Percentiles rank a stretch among this genome's conserved stretches.
phyloP scores from a whole-genome alignment of 2,888 invertebrate genomes.

The Sarcophaga subvicina region DNA sequence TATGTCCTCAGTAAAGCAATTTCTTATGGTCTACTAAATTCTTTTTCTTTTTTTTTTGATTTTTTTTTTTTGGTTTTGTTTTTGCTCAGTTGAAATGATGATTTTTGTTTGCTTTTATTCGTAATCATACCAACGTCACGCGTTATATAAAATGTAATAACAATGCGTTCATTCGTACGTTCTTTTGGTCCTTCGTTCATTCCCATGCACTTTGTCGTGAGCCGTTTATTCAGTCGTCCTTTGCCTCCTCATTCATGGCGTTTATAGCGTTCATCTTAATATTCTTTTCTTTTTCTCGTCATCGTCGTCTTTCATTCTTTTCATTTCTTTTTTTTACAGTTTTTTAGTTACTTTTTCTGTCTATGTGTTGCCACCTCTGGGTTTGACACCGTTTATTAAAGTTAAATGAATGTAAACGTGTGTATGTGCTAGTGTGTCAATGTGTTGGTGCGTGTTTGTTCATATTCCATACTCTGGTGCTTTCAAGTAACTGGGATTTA shows the following conservation, averaged over 20 bases:
- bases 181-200: slow-evolving; percentile 23
- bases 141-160: slow-evolving; percentile 59
- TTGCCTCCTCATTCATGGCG: not conserved
- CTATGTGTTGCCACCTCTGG: slow-evolving; percentile 63
- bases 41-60: not conserved
- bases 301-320: not conserved
- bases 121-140: slow-evolving; percentile 50
- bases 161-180: slow-evolving; percentile 56
- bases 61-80: slow-evolving; percentile 46
- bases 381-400: slow-evolving; percentile 64
- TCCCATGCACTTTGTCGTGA: slow-evolving; percentile 43
- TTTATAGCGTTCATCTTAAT: not conserved
- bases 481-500: slow-evolving; percentile 55
- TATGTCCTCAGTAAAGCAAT: slow-evolving; percentile 51
- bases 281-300: slow-evolving; percentile 12
- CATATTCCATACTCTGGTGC: slow-evolving; percentile 9
- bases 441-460: slow-evolving; percentile 6
- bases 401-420: slow-evolving; percentile 29
- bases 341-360: slow-evolving; percentile 24
- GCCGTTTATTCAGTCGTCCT: slow-evolving; percentile 14
- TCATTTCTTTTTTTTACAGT: not conserved
- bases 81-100: slow-evolving; percentile 50
- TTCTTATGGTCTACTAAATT: slow-evolving; percentile 67
- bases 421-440: not conserved
- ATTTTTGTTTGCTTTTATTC: slow-evolving; percentile 42